A percentile compares a stretch with the other conserved stretches of the same genome.
Evolutionary conservation across 2,888 invertebrate genomes (phyloP).

Genomic region (Oscheius myriophilus): DNA sequence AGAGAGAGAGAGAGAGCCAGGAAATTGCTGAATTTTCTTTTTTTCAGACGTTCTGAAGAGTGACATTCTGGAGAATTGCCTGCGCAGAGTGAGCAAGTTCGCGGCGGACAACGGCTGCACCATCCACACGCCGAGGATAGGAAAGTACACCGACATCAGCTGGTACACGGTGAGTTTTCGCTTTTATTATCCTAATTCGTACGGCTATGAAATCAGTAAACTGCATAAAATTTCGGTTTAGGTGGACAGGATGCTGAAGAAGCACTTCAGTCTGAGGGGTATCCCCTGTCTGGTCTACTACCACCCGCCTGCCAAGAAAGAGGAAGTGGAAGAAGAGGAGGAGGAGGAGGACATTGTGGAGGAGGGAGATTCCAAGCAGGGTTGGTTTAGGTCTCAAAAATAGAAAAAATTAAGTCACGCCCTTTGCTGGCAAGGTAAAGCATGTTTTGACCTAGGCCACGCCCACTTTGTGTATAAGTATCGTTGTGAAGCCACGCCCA

Average conservation of each 20-base stretch:
- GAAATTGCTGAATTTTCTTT: neutral
- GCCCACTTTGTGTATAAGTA: too few species aligned
- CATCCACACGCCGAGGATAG: slow-evolving; percentile 17
- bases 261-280: slow-evolving; percentile 19
- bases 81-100: slow-evolving; percentile 14
- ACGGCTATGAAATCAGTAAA: too few species aligned
- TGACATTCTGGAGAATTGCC: slow-evolving; percentile 16
- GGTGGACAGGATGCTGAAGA: slow-evolving; percentile 22
- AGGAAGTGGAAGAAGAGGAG: neutral
- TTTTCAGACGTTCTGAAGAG: slow-evolving; percentile 11
- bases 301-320: slow-evolving; percentile 1
- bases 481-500: too few species aligned
- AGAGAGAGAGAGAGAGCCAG: too few species aligned
- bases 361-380: too few species aligned
- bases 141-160: slow-evolving; percentile 12
- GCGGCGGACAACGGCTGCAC: slow-evolving; percentile 9
- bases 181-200: neutral
- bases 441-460: too few species aligned
- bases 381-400: neutral
- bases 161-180: slow-evolving; percentile 17
- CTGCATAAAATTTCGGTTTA: too few species aligned
- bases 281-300: slow-evolving; percentile 22
- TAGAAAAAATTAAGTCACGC: neutral
- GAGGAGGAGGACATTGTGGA: neutral
- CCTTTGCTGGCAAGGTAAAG: too few species aligned